Evolutionary conservation across 2,797 vertebrate species (phyloP).

Genomic region (Enteromius viviparus): DNA sequence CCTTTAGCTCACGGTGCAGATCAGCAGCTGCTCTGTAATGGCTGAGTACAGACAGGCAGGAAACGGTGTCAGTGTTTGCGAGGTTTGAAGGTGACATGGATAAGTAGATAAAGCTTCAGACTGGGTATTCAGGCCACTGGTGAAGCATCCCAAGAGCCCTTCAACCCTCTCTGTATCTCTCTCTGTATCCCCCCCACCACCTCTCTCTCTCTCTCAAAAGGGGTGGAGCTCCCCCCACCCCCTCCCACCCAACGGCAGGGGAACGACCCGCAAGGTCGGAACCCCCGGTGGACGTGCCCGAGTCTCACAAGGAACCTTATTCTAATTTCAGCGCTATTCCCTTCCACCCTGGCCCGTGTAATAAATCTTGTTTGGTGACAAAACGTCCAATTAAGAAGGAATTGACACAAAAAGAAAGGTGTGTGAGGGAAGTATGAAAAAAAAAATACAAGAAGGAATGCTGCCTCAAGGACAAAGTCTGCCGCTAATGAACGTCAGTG

Average conservation of each 20-base stretch:
- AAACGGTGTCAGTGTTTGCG: conserved; percentile 56
- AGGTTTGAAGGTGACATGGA: conserved; percentile 77
- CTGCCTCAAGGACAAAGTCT: conserved; percentile 69
- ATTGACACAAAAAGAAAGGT: conserved; percentile 73
- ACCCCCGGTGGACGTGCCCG: conserved; percentile 70
- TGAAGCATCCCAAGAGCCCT: conserved; percentile 64
- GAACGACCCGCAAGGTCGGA: conserved; percentile 72
- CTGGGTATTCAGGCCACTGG: conserved; percentile 72
- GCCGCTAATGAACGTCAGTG: conserved; percentile 61
- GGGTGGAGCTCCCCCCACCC: conserved; percentile 43
- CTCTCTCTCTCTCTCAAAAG: conserved; percentile 1
- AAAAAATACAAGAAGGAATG: conserved; percentile 53
- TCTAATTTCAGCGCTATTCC: conserved; percentile 76
- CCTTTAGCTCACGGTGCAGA: conserved; percentile 8
- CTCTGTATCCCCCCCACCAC: conserved; percentile 29
- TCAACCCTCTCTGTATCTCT: conserved; percentile 32
- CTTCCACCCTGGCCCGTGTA: conserved; percentile 65
- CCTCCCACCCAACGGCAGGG: conserved; percentile 56
- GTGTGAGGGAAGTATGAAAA: conserved; percentile 52
- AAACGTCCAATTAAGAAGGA: conserved; percentile 75
- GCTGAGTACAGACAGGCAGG: conserved; percentile 52
- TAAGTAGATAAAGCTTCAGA: conserved; percentile 74
- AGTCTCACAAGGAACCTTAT: conserved; percentile 72
- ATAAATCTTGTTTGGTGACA: conserved; percentile 78
- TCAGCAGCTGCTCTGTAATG: conserved; percentile 55